Percentiles rank a stretch among this genome's conserved stretches.
phyloP scores from a whole-genome alignment of 2,888 invertebrate genomes.

The Heliconius ethilla region DNA sequence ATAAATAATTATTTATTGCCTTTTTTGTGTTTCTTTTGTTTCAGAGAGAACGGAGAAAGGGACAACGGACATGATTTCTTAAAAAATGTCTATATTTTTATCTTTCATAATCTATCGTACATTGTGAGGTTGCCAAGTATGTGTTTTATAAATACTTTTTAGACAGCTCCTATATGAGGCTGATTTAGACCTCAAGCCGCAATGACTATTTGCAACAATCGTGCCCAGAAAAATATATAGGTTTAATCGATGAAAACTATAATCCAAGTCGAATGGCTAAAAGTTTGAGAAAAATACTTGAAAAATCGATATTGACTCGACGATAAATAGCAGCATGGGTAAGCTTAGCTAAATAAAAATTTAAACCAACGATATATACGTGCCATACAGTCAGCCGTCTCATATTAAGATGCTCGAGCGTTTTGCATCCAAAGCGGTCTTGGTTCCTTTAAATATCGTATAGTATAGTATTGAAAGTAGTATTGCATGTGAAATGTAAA shows the following conservation, averaged over 20 bases:
- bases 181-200: too few species aligned
- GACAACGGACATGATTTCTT: too few species aligned
- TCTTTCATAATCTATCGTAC: too few species aligned
- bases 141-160: too few species aligned
- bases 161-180: too few species aligned
- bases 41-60: too few species aligned
- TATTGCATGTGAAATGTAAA: conserved; percentile 20
- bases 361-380: conserved; percentile 37
- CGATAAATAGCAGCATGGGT: conserved; percentile 23
- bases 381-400: conserved; percentile 29
- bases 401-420: conserved; percentile 25
- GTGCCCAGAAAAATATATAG: background rate
- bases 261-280: background rate
- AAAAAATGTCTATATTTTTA: too few species aligned
- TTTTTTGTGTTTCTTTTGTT: too few species aligned
- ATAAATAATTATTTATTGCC: too few species aligned
- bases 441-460: conserved; percentile 31
- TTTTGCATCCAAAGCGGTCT: conserved; percentile 37
- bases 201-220: too few species aligned
- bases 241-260: background rate
- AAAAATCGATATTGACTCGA: conserved; percentile 20
- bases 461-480: conserved; percentile 34
- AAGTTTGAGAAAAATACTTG: background rate
- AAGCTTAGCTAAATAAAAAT: conserved; percentile 34
- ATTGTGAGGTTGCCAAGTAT: too few species aligned